A percentile compares a stretch with the other conserved stretches of the same genome.
Conservation (phyloP, 2,113 vertebrate genomes). For the Salvelinus alpinus region DNA sequence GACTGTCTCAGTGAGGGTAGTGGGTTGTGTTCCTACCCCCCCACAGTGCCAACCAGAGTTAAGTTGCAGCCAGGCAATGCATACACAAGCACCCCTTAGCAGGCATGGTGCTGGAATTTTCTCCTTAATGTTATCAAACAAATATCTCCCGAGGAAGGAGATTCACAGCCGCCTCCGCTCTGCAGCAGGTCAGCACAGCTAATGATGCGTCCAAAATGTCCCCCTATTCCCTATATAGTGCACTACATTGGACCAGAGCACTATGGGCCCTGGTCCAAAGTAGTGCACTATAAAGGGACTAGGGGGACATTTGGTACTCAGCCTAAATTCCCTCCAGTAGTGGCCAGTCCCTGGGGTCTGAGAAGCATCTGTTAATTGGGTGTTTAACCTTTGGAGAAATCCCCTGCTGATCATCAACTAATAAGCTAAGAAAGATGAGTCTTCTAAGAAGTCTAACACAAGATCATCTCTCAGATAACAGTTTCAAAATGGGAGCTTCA, state of each 20-base stretch:
- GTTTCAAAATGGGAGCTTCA: not conserved
- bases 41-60: not conserved
- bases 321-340: not conserved
- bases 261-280: no score
- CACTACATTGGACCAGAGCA: no score
- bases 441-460: conserved; percentile 9
- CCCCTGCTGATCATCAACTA: conserved; percentile 19
- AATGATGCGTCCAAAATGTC: no score
- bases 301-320: not conserved
- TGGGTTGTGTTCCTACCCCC: not conserved
- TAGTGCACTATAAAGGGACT: no score
- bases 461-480: conserved; percentile 1
- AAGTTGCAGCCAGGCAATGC: not conserved
- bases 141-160: conserved; percentile 38
- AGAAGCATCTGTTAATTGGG: conserved; percentile 37
- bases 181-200: conserved; percentile 2
- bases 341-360: conserved; percentile 4
- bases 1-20: not conserved
- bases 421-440: conserved; percentile 14
- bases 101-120: conserved; percentile 16
- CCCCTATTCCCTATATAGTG: no score
- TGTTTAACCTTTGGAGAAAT: conserved; percentile 34
- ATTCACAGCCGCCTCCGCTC: conserved; percentile 13
- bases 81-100: conserved; percentile 20
- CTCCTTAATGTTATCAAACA: conserved; percentile 31